Base-by-base conservation (phyloP, 2,888 invertebrate genomes). In the Automeris io region DNA sequence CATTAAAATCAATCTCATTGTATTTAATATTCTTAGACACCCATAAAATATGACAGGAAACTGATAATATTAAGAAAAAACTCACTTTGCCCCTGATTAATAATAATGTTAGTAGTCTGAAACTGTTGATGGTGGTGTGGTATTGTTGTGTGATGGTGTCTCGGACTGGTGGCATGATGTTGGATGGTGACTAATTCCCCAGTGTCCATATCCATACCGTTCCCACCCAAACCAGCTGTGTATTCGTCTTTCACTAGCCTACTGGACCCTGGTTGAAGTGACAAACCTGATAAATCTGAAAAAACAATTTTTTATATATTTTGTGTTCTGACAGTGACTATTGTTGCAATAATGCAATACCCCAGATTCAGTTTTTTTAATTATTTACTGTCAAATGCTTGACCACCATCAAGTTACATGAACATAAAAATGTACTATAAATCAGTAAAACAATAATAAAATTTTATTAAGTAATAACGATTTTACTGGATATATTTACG, bases 201-300 rank as follows among this genome's bases (percentile, higher is more conserved):
- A 5, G 80, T 78, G 39, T 81, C 85, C 88, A 90, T 83, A 51
- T 89, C 73, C 90, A 91, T 82, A 6, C 87, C 82, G 12, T 82
- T 81, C 1, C 91, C 89, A 54, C 88, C 88, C 32, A 91, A 89
- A 2, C 93, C 94, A 13, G 94, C 94, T 33, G 93, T 92, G 75
- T 96, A 97, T 71, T 97, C 97, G 87, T 97, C 97, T 80, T 97
- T 97, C 21, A 97, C 95, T 52, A 95, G 87, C 52, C 96, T 90
- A 63, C 94, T 93, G 4, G 95, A 91, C 6, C 92, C 93, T 2
- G 95, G 91, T 70, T 95, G 96, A 37, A 98, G 88, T 5, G 96
- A 97, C 37, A 98, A 88, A 9, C 97, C 97, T 38, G 97, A 97
- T 48, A 98, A 87, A 90, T 97, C 95, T 93, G 88, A 62, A 87